Evolutionary conservation across 2,888 invertebrate species (phyloP).

Genomic region (Selenia dentaria): DNA sequence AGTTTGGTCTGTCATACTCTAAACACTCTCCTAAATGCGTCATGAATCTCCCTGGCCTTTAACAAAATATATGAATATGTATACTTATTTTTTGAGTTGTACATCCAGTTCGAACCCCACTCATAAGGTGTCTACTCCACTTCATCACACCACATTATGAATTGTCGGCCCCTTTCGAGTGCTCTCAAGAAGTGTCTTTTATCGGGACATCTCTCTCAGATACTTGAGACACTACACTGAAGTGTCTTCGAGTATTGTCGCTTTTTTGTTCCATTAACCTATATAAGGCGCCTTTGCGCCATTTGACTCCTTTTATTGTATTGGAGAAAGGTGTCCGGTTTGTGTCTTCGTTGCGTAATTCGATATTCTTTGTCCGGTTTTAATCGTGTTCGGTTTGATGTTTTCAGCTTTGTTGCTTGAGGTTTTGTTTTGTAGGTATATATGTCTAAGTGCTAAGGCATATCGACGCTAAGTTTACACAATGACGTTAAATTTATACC

Average conservation of each 20-base stretch:
- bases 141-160: slow-evolving; percentile 21
- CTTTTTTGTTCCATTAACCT: slow-evolving; percentile 29
- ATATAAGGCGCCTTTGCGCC: slow-evolving; percentile 21
- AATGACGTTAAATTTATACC: no score
- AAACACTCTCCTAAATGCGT: no score
- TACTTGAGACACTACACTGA: slow-evolving; percentile 20
- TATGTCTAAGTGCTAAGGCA: no score
- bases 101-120: slow-evolving; percentile 10
- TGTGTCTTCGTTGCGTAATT: slow-evolving; percentile 10
- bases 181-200: slow-evolving; percentile 21
- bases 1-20: no score
- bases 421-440: neutral
- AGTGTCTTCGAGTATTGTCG: slow-evolving; percentile 20
- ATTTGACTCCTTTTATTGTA: slow-evolving; percentile 24
- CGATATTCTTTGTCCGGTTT: slow-evolving; percentile 17
- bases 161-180: slow-evolving; percentile 19
- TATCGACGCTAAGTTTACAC: no score
- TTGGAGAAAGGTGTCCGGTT: slow-evolving; percentile 16
- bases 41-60: no score
- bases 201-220: slow-evolving; percentile 24
- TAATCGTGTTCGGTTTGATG: slow-evolving; percentile 14
- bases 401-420: slow-evolving; percentile 3
- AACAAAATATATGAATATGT: no score
- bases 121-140: slow-evolving; percentile 17
- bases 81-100: no score